These are phyloP conservation scores for Aphis craccivora DNA, from an alignment of 1,140 invertebrate genomes.

Conservation along the genomic window DNA sequence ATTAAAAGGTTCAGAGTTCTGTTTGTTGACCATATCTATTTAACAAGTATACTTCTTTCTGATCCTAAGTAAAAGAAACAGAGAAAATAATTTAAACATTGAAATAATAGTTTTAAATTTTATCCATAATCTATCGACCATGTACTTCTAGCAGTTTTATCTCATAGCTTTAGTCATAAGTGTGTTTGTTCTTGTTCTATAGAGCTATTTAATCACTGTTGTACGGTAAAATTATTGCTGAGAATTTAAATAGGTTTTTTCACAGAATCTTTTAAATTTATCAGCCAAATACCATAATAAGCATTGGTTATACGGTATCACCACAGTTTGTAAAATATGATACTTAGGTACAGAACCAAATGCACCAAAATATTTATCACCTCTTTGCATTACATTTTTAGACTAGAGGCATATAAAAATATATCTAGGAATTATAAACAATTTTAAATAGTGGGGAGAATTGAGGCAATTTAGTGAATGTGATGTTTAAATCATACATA, in stretches of 20 bases:
- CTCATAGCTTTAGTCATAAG: not conserved
- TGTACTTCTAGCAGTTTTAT: not conserved
- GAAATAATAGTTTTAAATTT: not conserved
- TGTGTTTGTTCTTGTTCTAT: not conserved
- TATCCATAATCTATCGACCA: not conserved
- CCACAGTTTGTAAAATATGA: not conserved
- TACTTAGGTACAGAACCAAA: not conserved
- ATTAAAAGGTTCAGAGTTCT: not conserved
- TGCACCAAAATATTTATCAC: not conserved
- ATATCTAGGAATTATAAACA: not conserved
- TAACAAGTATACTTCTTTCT: not conserved
- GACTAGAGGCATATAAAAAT: not conserved
- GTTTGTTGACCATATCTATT: not conserved
- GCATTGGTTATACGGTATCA: not conserved
- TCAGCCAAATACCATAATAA: not conserved
- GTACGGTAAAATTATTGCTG: not conserved
- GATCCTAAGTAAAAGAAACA: not conserved
- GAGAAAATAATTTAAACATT: not conserved
- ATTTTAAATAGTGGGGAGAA: not conserved
- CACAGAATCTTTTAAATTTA: not conserved
- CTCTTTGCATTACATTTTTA: not conserved
- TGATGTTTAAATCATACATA: not conserved
- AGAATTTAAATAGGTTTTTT: not conserved
- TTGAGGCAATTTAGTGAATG: not conserved
- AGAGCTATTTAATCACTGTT: not conserved